These are phyloP conservation scores for Plebejus anna DNA, from an alignment of 2,888 invertebrate genomes.

Conservation along the genomic window DNA sequence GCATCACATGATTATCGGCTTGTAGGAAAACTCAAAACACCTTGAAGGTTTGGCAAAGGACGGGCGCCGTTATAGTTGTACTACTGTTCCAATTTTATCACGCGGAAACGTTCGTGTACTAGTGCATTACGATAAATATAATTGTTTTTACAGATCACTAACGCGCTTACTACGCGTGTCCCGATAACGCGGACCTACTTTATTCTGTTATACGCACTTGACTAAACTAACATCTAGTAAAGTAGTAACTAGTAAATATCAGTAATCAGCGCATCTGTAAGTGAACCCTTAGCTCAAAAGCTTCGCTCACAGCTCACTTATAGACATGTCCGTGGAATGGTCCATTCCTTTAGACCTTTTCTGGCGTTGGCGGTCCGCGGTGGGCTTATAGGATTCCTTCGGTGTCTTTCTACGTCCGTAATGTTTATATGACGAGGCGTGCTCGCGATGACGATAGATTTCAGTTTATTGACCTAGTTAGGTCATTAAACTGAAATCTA, in stretches of 20 bases:
- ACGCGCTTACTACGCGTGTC: background rate
- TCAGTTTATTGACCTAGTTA: background rate
- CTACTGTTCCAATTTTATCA: constrained; percentile 1
- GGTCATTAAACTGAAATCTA: constrained; percentile 4
- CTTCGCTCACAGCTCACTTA: background rate
- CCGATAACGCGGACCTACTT: background rate
- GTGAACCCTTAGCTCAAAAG: background rate
- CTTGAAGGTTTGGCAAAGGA: background rate
- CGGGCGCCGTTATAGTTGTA: background rate
- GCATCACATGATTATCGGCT: background rate
- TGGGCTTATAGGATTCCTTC: background rate
- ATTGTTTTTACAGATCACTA: background rate
- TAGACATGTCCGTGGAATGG: background rate
- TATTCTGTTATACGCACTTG: background rate
- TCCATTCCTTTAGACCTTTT: too few relatives aligned
- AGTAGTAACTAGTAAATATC: background rate
- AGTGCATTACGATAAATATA: constrained; percentile 4
- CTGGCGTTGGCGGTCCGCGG: too few relatives aligned
- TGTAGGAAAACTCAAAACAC: constrained; percentile 8
- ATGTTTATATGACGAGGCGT: background rate
- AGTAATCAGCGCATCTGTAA: background rate
- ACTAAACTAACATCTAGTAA: background rate
- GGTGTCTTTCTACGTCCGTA: background rate
- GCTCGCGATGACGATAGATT: background rate
- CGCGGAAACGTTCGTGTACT: background rate